phyloP scores from a whole-genome alignment of 2,797 vertebrate genomes.

The Enoplosus armatus region DNA sequence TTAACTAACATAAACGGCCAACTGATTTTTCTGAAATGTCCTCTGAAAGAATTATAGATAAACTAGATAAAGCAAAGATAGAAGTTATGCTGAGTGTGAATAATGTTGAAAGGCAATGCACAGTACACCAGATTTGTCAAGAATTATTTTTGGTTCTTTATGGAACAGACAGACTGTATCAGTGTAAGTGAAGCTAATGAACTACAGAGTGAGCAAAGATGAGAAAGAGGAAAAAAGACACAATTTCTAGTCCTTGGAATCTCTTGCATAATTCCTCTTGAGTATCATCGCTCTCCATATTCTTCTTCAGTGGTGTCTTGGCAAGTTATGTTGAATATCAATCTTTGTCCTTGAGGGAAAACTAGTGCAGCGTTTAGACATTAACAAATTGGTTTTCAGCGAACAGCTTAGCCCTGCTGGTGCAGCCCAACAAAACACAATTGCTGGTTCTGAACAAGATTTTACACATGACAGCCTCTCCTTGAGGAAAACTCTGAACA shows the following conservation, averaged over 20 bases:
- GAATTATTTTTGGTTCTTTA: slow-evolving; percentile 49
- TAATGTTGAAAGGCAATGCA: slow-evolving; percentile 37
- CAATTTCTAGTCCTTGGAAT: slow-evolving; percentile 64
- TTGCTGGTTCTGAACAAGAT: slow-evolving; percentile 71
- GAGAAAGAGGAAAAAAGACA: slow-evolving; percentile 48
- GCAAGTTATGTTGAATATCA: slow-evolving; percentile 80
- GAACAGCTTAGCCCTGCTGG: slow-evolving; percentile 76
- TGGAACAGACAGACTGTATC: slow-evolving; percentile 50
- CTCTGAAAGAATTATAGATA: slow-evolving; percentile 54
- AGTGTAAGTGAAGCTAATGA: slow-evolving; percentile 61
- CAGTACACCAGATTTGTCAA: slow-evolving; percentile 41
- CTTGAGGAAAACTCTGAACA: slow-evolving; percentile 72
- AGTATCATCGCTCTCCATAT: slow-evolving; percentile 71
- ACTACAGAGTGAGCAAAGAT: slow-evolving; percentile 46
- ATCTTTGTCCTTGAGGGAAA: slow-evolving; percentile 78
- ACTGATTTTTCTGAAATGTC: slow-evolving; percentile 60
- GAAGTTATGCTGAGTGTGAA: slow-evolving; percentile 24
- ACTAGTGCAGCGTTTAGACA: slow-evolving; percentile 75
- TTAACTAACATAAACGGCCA: slow-evolving; percentile 73
- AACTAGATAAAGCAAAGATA: slow-evolving; percentile 43
- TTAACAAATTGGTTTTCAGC: slow-evolving; percentile 84
- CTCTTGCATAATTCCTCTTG: slow-evolving; percentile 73
- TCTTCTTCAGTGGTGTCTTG: slow-evolving; percentile 77
- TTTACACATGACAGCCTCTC: slow-evolving; percentile 79
- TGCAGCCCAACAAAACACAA: slow-evolving; percentile 71